Percentiles rank a stretch among this genome's conserved stretches.
phyloP scores from a whole-genome alignment of 2,888 invertebrate species.

The Gonocerus acuteangulatus region DNA sequence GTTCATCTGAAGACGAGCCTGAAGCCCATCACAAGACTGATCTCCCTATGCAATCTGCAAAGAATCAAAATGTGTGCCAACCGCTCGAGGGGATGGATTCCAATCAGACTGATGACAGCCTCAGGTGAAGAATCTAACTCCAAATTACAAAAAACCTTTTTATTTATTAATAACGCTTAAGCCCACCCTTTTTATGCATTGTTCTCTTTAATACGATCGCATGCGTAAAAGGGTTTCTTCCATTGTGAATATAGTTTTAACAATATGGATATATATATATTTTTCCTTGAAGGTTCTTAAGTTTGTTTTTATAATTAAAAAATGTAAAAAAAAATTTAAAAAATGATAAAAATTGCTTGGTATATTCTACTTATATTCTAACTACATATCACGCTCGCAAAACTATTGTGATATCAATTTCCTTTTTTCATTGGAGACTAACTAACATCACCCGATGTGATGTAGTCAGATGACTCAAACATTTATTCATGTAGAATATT shows the following conservation, averaged over 20 bases:
- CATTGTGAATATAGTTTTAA: slow-evolving; percentile 8
- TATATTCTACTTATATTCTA: slow-evolving; percentile 23
- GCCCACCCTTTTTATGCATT: background rate
- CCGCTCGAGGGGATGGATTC: slow-evolving; percentile 3
- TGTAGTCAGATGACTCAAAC: slow-evolving; percentile 1
- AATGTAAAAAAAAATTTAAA: background rate
- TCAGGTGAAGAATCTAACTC: slow-evolving; percentile 9
- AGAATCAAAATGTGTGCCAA: slow-evolving; percentile 13
- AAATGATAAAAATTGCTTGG: slow-evolving; percentile 12
- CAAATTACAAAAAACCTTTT: background rate
- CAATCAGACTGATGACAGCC: slow-evolving; percentile 15
- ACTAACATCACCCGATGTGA: background rate
- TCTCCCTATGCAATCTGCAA: background rate
- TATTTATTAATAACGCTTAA: slow-evolving; percentile 15
- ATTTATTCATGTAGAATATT: slow-evolving; percentile 10
- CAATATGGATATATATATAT: slow-evolving; percentile 21
- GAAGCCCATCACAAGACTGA: slow-evolving; percentile 15
- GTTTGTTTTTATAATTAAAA: slow-evolving; percentile 15
- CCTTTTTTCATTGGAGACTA: slow-evolving; percentile 12
- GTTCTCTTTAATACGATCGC: slow-evolving; percentile 8
- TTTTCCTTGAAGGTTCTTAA: slow-evolving; percentile 11
- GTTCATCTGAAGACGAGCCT: slow-evolving; percentile 29
- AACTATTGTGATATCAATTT: slow-evolving; percentile 25
- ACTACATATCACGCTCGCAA: slow-evolving; percentile 25
- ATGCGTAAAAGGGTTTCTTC: slow-evolving; percentile 11